Base-by-base conservation (phyloP, 2,797 vertebrate species). In the Zonotrichia albicollis region DNA sequence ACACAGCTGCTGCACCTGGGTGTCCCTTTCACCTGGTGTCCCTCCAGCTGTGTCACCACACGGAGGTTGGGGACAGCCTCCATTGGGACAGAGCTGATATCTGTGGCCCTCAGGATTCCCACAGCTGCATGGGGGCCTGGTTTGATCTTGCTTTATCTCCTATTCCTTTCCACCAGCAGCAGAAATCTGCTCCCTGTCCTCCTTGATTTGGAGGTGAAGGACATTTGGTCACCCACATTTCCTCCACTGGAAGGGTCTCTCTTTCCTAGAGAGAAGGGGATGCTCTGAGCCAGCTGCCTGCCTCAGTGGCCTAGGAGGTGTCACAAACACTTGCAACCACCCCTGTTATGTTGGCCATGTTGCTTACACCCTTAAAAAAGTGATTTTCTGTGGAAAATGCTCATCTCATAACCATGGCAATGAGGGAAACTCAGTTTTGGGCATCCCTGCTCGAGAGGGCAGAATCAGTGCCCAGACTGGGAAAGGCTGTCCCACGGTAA, bases 101-200 rank as follows among this genome's bases (percentile, higher is more conserved):
- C 66, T 79, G 76, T 61, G 30, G 45, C 53, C 26, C 80, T 55
- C 1, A 1, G 70, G 45, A 51, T 11, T 27, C 62, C 62, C 36
- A 16, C 11, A 1, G 1, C 60, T 8, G 0, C 2, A 2, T 3
- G 64, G 21, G 18, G 13, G 7, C 21, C 46, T 61, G 58, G 22
- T 34, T 58, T 2, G 1, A 27, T 46, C 30, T 62, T 30, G 22
- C 22, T 76, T 54, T 60, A 20, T 19, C 17, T 79, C 38, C 21
- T 51, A 0, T 70, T 67, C 21, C 20, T 67, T 80, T 61, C 19
- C 57, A 42, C 16, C 6, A 15, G 22, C 27, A 40, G 57, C 7
- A 20, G 64, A 11, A 75, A 74, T 30, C 57, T 70, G 67, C 53
- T 79, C 57, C 0, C 0, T 32, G 30, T 26, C 51, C 32, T 57